Percentiles rank a stretch among this genome's conserved stretches.
These are phyloP conservation scores for Aphidoletes aphidimyza DNA, from an alignment of 2,888 invertebrate species.

Conservation along the genomic window DNA sequence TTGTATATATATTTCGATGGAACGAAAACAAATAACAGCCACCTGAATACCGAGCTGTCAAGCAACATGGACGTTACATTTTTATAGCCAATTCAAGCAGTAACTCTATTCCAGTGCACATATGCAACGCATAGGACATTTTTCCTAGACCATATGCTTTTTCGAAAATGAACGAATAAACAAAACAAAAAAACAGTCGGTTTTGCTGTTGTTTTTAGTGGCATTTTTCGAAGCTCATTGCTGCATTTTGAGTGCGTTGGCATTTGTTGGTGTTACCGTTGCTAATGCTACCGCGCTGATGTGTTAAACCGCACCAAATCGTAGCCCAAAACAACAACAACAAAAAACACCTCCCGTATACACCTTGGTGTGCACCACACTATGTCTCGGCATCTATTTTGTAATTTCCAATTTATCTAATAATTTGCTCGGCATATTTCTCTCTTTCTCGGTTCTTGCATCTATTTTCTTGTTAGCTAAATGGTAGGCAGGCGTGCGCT, in stretches of 20 bases:
- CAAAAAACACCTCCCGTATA: no score
- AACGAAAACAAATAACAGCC: no score
- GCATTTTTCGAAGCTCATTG: not conserved
- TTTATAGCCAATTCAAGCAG: not conserved
- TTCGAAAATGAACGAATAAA: no score
- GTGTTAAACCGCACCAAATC: no score
- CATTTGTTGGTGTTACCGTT: not conserved
- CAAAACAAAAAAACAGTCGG: not conserved
- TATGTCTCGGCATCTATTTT: not conserved
- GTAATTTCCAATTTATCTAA: constrained; percentile 33
- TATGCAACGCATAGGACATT: not conserved
- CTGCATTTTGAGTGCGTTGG: not conserved
- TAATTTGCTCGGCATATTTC: not conserved
- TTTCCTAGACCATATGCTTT: constrained; percentile 10
- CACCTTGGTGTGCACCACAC: not conserved
- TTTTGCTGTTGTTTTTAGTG: not conserved
- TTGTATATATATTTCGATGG: no score
- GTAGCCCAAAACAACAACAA: no score
- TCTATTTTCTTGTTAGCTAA: constrained; percentile 29
- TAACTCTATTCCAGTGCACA: not conserved
- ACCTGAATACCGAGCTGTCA: not conserved
- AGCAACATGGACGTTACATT: not conserved
- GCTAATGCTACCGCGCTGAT: not conserved
- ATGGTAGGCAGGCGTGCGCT: not conserved
- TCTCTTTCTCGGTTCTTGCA: not conserved